phyloP scores from a whole-genome alignment of 2,113 vertebrate genomes.

The Bothrops jararaca region DNA sequence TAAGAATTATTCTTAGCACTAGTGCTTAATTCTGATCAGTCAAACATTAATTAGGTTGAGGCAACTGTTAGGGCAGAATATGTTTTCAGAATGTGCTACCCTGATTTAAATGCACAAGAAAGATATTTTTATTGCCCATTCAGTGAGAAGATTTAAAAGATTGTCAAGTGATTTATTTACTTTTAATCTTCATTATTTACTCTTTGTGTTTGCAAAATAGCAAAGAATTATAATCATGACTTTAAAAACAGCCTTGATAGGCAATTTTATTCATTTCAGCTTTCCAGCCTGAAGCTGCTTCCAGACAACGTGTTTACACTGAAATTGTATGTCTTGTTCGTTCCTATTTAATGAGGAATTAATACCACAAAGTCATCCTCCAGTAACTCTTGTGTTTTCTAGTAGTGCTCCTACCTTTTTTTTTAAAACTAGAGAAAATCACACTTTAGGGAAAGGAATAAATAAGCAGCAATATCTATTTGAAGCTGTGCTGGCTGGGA shows the following conservation, averaged over 20 bases:
- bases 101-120: neutral
- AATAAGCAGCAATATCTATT: neutral
- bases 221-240: neutral
- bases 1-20: neutral
- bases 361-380: neutral
- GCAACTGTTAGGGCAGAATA: neutral
- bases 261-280: neutral
- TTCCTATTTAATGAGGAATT: neutral
- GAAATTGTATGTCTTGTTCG: neutral
- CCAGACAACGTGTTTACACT: slow-evolving; percentile 12
- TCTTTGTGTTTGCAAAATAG: neutral
- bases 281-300: slow-evolving; percentile 12
- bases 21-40: neutral
- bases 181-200: neutral
- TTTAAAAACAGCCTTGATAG: slow-evolving; percentile 11
- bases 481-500: neutral
- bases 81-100: neutral
- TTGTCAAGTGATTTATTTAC: neutral
- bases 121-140: neutral
- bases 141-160: neutral
- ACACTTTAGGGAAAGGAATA: neutral
- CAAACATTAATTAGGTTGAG: neutral
- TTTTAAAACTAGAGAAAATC: neutral
- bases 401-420: neutral
- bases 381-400: neutral